Evolutionary conservation across 2,797 vertebrate species (phyloP), one percentile per base, ranked within the genome.

Genomic region (Bradypodion ventrale): DNA sequence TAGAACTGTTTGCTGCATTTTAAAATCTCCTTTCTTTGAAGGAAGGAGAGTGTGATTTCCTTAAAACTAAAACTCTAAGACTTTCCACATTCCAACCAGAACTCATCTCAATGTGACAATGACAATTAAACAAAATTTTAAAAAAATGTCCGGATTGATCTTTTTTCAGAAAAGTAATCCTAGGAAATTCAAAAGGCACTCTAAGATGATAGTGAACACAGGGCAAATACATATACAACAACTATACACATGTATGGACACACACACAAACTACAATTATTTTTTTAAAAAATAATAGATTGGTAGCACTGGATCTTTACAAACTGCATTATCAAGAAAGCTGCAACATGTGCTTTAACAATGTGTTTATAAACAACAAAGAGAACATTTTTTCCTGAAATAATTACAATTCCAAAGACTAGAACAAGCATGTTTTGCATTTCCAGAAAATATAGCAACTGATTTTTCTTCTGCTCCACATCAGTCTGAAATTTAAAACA

Each of bases 391-490:
- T 90, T 13, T 90, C 82, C 88, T 82, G 85, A 91, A 87, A 89
- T 85, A 85, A 90, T 87, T 63, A 79, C 75, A 89, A 63, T 76
- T 76, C 23, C 7, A 82, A 75, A 25, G 89, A 78, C 78, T 81
- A 79, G 91, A 83, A 86, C 75, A 77, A 83, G 56, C 63, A 65
- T 90, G 91, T 88, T 85, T 72, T 68, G 72, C 69, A 89, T 88
- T 92, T 89, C 89, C 82, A 90, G 83, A 87, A 89, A 90, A 91
- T 86, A 87, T 77, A 92, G 82, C 80, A 90, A 90, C 82, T 87
- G 63, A 66, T 92, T 87, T 88, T n/a, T n/a, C n/a, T n/a, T 86
- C 83, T 82, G 87, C 83, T 32, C 86, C 68, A 80, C 90, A 80
- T 73, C 73, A 44, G 62, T 78, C 80, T 89, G 89, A 93, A 92